Evolutionary conservation across 2,113 vertebrate species (phyloP).

Genomic region (Alces alces): DNA sequence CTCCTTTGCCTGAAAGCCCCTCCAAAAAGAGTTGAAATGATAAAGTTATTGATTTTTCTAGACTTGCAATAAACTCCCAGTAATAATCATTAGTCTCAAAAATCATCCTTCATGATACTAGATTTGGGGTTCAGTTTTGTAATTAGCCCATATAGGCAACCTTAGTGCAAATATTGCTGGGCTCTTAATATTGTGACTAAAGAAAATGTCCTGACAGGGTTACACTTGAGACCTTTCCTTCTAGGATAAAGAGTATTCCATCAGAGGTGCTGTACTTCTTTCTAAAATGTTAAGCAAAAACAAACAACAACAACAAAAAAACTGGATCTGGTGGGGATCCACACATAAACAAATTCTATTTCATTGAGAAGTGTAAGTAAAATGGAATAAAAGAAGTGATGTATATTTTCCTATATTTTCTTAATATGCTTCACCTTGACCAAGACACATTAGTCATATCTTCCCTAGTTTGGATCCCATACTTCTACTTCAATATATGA

Average conservation of each 20-base stretch:
- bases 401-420: not conserved
- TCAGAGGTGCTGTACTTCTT: not conserved
- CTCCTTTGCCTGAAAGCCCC: not conserved
- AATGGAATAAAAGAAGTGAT: not conserved
- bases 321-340: not conserved
- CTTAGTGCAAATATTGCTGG: not conserved
- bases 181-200: not conserved
- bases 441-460: not conserved
- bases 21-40: constrained; percentile 13
- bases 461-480: not conserved
- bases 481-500: not conserved
- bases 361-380: not conserved
- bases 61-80: not conserved
- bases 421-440: not conserved
- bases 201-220: not conserved
- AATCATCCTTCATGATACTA: not conserved
- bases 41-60: not conserved
- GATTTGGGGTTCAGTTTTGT: not conserved
- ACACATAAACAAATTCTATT: not conserved
- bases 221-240: not conserved
- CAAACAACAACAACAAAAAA: not conserved
- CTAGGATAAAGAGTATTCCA: not conserved
- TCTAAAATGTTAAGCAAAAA: not conserved
- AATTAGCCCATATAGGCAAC: not conserved
- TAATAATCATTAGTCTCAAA: not conserved